phyloP scores from a whole-genome alignment of 2,113 vertebrate species.

The Heterotilapia buettikoferi region DNA sequence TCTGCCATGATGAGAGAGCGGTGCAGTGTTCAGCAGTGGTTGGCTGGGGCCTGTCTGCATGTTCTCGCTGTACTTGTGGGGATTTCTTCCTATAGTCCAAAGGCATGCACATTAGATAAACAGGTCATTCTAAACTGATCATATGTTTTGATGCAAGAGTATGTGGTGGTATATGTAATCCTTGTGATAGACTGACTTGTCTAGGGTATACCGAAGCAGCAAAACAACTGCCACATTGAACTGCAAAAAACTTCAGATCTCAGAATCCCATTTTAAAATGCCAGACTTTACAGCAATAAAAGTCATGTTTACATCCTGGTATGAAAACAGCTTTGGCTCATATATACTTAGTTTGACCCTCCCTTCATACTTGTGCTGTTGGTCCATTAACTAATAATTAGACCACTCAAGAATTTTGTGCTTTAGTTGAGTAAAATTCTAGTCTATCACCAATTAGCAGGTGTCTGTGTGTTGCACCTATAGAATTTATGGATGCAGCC shows the following conservation, averaged over 20 bases:
- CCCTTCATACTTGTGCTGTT: not conserved
- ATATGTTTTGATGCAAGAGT: not conserved
- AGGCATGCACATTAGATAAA: not conserved
- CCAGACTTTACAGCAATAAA: too few relatives aligned
- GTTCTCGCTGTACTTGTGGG: not conserved
- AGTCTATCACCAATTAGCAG: not conserved
- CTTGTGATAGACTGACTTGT: not conserved
- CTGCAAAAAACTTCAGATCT: fast-evolving
- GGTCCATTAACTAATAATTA: not conserved
- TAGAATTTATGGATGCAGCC: fast-evolving
- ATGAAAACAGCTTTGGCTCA: not conserved
- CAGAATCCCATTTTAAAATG: not conserved
- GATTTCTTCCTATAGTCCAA: not conserved
- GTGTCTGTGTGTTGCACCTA: not conserved
- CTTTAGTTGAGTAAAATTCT: fast-evolving
- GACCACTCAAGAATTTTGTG: not conserved
- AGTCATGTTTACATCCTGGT: not conserved
- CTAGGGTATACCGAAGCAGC: fast-evolving
- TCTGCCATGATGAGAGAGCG: not conserved
- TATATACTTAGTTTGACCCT: not conserved
- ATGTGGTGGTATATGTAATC: not conserved
- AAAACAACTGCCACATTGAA: fast-evolving
- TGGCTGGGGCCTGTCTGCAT: not conserved
- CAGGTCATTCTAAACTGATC: not conserved
- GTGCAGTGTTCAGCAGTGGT: not conserved